A percentile compares a stretch with the other conserved stretches of the same genome.
These are phyloP conservation scores for Sturmia bella DNA, from an alignment of 2,888 invertebrate genomes.

Conservation along the genomic window DNA sequence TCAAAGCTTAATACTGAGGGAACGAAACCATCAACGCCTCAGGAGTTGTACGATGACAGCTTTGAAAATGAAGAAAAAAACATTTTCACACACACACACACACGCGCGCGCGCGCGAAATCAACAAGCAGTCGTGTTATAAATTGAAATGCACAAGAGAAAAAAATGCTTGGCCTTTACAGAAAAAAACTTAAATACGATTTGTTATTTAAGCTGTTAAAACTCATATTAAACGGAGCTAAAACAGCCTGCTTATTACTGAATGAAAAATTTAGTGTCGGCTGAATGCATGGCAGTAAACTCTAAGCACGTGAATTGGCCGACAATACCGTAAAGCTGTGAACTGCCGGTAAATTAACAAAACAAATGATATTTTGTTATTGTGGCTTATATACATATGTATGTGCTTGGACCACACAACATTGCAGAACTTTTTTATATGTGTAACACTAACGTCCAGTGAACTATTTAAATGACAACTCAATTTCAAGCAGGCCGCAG, in stretches of 20 bases:
- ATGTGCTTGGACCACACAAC: background rate
- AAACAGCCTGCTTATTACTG: constrained; percentile 34
- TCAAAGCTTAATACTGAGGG: constrained; percentile 28
- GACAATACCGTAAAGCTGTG: too few species aligned
- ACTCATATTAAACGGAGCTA: constrained; percentile 30
- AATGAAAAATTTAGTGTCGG: constrained; percentile 53
- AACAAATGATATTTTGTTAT: constrained; percentile 8
- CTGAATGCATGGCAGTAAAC: constrained; percentile 50
- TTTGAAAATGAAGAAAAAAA: constrained; percentile 31
- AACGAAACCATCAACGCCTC: constrained; percentile 52
- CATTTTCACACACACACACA: constrained; percentile 7
- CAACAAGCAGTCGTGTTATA: constrained; percentile 24
- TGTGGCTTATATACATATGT: constrained; percentile 18
- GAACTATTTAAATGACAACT: constrained; percentile 1
- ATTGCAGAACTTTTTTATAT: background rate
- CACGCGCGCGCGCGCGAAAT: constrained; percentile 8
- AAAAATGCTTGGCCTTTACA: constrained; percentile 38
- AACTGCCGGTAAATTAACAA: background rate
- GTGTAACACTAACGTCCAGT: background rate
- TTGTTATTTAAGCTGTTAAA: constrained; percentile 44
- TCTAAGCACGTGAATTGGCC: constrained; percentile 16
- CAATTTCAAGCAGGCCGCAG: too few species aligned
- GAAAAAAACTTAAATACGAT: constrained; percentile 19
- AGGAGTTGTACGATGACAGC: constrained; percentile 64
- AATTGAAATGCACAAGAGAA: constrained; percentile 33